Conservation (phyloP, 2,888 invertebrate species). For the Clepsis dumicolana region DNA sequence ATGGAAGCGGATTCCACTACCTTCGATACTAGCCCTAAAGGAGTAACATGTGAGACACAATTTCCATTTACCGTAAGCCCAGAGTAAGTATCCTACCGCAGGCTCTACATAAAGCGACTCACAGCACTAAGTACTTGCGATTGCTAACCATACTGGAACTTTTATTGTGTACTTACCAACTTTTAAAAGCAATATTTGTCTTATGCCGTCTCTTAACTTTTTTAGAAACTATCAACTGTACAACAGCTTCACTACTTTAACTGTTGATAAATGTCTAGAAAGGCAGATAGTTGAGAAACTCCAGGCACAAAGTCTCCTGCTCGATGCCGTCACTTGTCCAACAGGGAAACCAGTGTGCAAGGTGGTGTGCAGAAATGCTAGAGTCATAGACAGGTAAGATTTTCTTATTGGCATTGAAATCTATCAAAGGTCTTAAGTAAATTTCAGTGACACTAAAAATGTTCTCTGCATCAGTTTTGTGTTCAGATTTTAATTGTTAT, state of each 20-base stretch:
- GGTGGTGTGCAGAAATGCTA: conserved; percentile 65
- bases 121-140: no score
- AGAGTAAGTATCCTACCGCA: conserved; percentile 58
- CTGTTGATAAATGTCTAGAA: conserved; percentile 63
- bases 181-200: no score
- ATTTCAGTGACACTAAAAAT: not conserved
- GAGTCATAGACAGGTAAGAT: conserved; percentile 74
- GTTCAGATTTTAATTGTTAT: no score
- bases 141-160: no score
- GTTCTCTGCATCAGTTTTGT: no score
- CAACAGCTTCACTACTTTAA: conserved; percentile 59
- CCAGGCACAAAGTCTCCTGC: conserved; percentile 69
- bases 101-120: no score
- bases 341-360: conserved; percentile 63
- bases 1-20: conserved; percentile 84
- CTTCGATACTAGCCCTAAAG: conserved; percentile 64
- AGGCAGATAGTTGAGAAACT: conserved; percentile 66
- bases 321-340: conserved; percentile 61
- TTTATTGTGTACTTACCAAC: no score
- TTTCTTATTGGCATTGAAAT: no score
- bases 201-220: conserved; percentile 36
- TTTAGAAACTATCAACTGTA: conserved; percentile 71
- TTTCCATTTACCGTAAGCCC: conserved; percentile 69
- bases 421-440: no score
- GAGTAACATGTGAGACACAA: conserved; percentile 53